Evolutionary conservation across 2,113 vertebrate genomes (phyloP).

Genomic region (Panthera leo): DNA sequence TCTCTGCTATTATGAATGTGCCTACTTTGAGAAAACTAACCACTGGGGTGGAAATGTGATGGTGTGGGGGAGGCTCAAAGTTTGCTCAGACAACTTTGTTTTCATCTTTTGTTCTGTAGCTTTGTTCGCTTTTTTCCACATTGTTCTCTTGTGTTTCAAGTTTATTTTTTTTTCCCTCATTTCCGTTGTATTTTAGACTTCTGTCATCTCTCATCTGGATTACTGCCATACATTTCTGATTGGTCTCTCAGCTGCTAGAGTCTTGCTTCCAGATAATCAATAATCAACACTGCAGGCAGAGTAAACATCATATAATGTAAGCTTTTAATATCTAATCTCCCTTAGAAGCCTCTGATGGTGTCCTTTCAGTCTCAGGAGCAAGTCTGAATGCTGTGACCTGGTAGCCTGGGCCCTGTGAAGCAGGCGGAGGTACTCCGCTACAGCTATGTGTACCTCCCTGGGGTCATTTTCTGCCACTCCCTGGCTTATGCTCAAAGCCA

Average conservation of each 20-base stretch:
- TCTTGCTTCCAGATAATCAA: background rate
- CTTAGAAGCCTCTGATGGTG: background rate
- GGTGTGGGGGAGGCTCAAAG: background rate
- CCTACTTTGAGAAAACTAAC: background rate
- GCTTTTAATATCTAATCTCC: background rate
- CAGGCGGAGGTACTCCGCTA: rapidly evolving
- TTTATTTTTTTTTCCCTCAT: background rate
- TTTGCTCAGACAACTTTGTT: background rate
- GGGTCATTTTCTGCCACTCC: background rate
- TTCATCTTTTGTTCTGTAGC: background rate
- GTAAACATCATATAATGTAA: background rate
- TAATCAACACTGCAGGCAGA: background rate
- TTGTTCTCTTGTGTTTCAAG: background rate
- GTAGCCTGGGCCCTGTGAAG: rapidly evolving
- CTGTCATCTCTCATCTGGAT: background rate
- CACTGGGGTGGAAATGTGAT: background rate
- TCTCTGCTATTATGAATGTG: constrained; percentile 7
- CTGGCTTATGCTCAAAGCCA: background rate
- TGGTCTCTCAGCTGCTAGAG: background rate
- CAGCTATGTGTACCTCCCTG: rapidly evolving
- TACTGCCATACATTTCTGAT: background rate
- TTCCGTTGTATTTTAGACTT: background rate
- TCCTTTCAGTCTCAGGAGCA: background rate
- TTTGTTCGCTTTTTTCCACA: background rate
- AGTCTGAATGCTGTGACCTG: background rate